Base-by-base conservation (phyloP, 53 echinoderm and acorn worm genomes). In the Crossaster papposus region DNA sequence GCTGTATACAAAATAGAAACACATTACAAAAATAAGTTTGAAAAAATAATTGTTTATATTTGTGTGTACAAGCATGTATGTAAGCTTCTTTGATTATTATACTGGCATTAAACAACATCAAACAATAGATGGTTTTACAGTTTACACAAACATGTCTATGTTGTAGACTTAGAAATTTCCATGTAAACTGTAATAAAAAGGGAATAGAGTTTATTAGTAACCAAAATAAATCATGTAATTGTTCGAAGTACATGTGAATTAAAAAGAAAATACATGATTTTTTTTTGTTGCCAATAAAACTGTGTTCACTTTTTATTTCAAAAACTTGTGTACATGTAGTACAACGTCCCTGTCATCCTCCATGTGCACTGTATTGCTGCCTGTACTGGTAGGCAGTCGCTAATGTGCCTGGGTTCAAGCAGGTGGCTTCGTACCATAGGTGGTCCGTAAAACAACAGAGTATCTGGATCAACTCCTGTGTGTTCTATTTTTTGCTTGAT, bases 391-490 rank as follows among this genome's bases (percentile, higher is more conserved):
- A 70, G 17, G 83, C 83, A 0, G 83, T 68, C 28, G 70, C 70
- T 10, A 83, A 29, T 36, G 83, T 83, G 0, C 71, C 83, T 36
- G 83, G 83, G 15, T 83, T 83, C 2, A 83, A 29, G 20, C 70
- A 83, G 1, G 83, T 83, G 11, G 83, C 83, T 29, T 83, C 83
- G 29, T 83, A 83, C 83, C 83, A 83, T 12, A 71, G 83, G 28
- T 83, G 83, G 22, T 83, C 83, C 28, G 83, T 83, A 20, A 83
- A 83, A 26, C 83, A 83, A 4, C 13, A 83, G 17, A 11, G 51
- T 51, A 0, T 38, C 64, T 0, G 81, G 64, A 63, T 81, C 63
- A 18, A 81, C 23, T 31, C 81, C 81, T 23, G 63, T 81, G 35
- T 81, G 81, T 2, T 0, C 14, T 22, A 81, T 32, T 32, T 81